Base-by-base conservation (phyloP, 2,888 invertebrate genomes). In the Lithodes maja region DNA sequence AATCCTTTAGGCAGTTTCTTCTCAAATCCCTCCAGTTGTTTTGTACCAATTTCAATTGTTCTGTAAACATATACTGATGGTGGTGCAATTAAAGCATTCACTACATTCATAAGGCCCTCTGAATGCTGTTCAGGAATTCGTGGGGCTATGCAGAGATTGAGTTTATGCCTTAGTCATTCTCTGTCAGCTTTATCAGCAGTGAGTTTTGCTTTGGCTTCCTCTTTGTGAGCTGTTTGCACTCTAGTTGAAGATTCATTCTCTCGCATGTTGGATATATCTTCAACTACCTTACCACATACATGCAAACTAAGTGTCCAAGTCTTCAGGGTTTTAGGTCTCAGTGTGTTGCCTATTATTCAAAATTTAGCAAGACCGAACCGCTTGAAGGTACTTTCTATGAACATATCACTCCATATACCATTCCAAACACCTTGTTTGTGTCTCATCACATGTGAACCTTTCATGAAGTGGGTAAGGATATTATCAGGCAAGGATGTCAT, bases 271-370 rank as follows among this genome's bases (percentile, higher is more conserved):
- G 33, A 33, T 33, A 33, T 33, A 33, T 33, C 33, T 33, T 33
- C 33, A 33, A 33, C 33, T 33, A 33, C 33, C 33, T 33, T 33
- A 33, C 33, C 33, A 33, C 33, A 33, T 33, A 33, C 33, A n/a
- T 71, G 71, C 71, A 71, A n/a, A n/a, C 71, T 71, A 71, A 71
- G 71, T 71, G 83, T 7, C 71, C 83, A 83, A 49, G 83, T 83
- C 50, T 83, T 83, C 71, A 71, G 83, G 49, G 71, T 68, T 83
- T 83, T 33, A 33, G 33, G 33, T 33, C 33, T 33, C 33, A 33
- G 33, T 33, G 33, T 33, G 33, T 33, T 33, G 33, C 33, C 33
- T 33, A 33, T 33, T 33, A 33, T 33, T 33, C 33, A 0, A 33
- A 33, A 33, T 33, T 33, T 33, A 33, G 33, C 33, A 33, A 33